Base-by-base conservation (phyloP, 2,113 vertebrate genomes). In the Hemiscyllium ocellatum region DNA sequence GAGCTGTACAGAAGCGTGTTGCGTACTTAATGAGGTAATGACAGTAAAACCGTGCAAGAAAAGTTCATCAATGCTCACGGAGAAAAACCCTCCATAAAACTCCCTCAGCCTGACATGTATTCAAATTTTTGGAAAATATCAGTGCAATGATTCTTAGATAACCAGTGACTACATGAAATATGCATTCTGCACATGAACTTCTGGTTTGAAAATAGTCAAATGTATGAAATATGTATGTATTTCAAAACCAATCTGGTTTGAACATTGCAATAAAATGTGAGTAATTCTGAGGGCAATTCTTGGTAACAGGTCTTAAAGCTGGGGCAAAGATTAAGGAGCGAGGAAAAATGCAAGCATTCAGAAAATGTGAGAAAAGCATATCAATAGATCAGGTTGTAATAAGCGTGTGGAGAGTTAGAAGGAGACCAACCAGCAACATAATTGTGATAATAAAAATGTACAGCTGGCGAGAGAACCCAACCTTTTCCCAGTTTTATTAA, bases 361-460 rank as follows among this genome's bases (percentile, higher is more conserved):
- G 65, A 91, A 22, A 91, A 93, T 66, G 89, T 19, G 33, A 37
- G 61, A 68, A 93, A n/a, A n/a, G 29, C 13, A 93, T 8, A 66
- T 68, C 17, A 66, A 93, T 66, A 65, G 89, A 93, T 66, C 61
- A 93, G 61, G 3, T 93, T 93, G n/a, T 37, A 22, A 47, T 83
- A 42, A 83, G 5, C 17, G 80, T 83, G 42, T 83, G 80, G n/a
- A 66, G 89, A 65, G 20, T 68, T 93, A 37, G 89, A 37, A 17
- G 20, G 89, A n/a, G 52, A 93, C 66, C 29, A 29, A 37, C 33
- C 33, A 93, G 61, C 89, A 47, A 93, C 33, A 3, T 93, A 93
- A 66, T 66, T 29, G 13, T 66, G 89, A 68, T 91, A 37, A 91
- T 93, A 93, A 93, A 66, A 93, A 66, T 93, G 33, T 93, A 93